Base-by-base conservation (phyloP, 2,888 invertebrate species). In the Drosophila testacea region DNA sequence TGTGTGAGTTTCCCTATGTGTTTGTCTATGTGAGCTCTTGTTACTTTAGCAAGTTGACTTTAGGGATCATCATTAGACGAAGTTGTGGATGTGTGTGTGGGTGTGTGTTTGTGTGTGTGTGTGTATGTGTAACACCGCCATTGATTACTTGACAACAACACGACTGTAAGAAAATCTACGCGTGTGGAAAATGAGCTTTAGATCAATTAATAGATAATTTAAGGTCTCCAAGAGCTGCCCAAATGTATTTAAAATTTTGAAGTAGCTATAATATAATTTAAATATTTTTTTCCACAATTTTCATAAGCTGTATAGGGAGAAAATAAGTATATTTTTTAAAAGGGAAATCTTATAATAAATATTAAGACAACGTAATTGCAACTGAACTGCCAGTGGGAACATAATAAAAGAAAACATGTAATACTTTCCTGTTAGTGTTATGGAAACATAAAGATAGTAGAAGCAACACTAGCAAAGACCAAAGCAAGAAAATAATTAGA, bases 11-110 rank as follows among this genome's bases (percentile, higher is more conserved):
- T n/a, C n/a, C 41, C n/a, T 16, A 4, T 38, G 28, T 63, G 44
- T 54, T 57, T 46, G 51, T 52, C 38, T 38, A 47, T 52, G 50
- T 46, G 36, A 67, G 73, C 72, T 80, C 75, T 59, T 74, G 86
- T 77, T 82, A 80, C 87, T 86, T 83, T 73, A 77, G 85, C 76
- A 85, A 80, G 85, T 85, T 85, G 83, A 85, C 88, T 85, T 88
- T 83, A 27, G 83, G 86, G 81, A 85, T 85, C 86, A 88, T 85
- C 81, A 88, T 88, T 83, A 88, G 85, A 66, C 68, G 41, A 64
- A 74, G 67, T 46, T 69, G 52, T 52, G 48, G 39, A 30, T 47
- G 36, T 46, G 46, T 51, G 9, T 41, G 9, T 52, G 47, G 44
- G 36, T 46, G 46, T 51, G 9, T 41, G 9, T 52, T 41, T 7